Conservation (phyloP, 1,140 invertebrate genomes). For the Drosophila pseudoananassae region DNA sequence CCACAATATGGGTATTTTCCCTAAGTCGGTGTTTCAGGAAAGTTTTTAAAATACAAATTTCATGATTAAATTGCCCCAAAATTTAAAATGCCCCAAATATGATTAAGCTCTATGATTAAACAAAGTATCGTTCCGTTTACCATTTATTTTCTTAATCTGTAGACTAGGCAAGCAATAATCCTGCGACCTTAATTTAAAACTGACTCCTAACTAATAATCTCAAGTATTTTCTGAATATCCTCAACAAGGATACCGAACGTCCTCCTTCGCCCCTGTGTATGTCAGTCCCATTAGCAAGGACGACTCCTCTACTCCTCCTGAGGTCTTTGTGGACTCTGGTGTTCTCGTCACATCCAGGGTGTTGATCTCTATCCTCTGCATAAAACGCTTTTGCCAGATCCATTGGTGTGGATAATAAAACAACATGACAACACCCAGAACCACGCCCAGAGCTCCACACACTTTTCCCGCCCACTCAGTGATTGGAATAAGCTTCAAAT, state of each 20-base stretch:
- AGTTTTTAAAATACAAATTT: no score
- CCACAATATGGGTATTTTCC: not conserved
- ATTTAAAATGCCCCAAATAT: not conserved
- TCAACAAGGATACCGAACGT: slow-evolving; percentile 24
- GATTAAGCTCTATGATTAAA: not conserved
- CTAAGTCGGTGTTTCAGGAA: no score
- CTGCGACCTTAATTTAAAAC: slow-evolving; percentile 22
- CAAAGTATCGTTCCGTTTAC: not conserved
- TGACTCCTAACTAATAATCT: slow-evolving; percentile 17
- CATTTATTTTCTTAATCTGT: slow-evolving; percentile 11
- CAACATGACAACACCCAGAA: slow-evolving; percentile 59
- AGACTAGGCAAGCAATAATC: slow-evolving; percentile 21
- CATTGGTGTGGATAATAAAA: slow-evolving; percentile 64
- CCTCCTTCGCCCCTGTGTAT: slow-evolving; percentile 27
- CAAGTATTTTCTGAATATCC: not conserved
- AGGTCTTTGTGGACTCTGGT: slow-evolving; percentile 20
- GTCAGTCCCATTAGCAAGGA: slow-evolving; percentile 56
- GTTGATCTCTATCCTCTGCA: slow-evolving; percentile 66
- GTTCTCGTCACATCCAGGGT: slow-evolving; percentile 32
- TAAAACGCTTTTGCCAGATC: slow-evolving; percentile 51
- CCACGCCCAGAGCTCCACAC: slow-evolving; percentile 25
- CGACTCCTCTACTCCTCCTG: slow-evolving; percentile 37
- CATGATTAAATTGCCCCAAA: no score
- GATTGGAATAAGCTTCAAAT: slow-evolving; percentile 62
- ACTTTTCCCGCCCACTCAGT: slow-evolving; percentile 42